Evolutionary conservation across 2,888 invertebrate species (phyloP).

Genomic region (Drosophila cognata): DNA sequence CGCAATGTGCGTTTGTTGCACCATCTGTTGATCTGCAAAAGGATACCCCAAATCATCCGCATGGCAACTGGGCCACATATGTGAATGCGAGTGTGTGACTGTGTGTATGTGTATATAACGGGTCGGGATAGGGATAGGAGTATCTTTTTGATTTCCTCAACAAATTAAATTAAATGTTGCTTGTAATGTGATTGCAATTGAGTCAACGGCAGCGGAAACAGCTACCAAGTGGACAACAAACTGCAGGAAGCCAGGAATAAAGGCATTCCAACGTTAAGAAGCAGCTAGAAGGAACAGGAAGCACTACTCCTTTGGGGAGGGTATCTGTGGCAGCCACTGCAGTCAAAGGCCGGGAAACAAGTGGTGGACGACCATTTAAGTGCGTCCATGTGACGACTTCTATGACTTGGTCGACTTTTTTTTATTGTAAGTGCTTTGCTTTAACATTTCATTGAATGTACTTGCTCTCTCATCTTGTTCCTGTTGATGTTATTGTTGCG

Average conservation of each 20-base stretch:
- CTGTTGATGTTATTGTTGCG: slow-evolving; percentile 6
- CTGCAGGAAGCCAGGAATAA: slow-evolving; percentile 71
- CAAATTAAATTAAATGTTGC: slow-evolving; percentile 79
- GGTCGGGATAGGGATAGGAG: slow-evolving; percentile 1
- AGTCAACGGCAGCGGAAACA: slow-evolving; percentile 38
- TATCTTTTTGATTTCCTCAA: slow-evolving; percentile 69
- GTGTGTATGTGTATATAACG: slow-evolving; percentile 1
- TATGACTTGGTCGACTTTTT: slow-evolving; percentile 51
- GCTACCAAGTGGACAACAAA: slow-evolving; percentile 65
- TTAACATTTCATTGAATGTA: slow-evolving; percentile 58
- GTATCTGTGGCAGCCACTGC: slow-evolving; percentile 1
- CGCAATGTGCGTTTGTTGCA: slow-evolving; percentile 44
- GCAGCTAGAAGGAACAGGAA: slow-evolving; percentile 47
- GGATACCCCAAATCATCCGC: slow-evolving; percentile 22
- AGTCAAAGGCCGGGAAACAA: slow-evolving; percentile 13
- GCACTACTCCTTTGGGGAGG: slow-evolving; percentile 19
- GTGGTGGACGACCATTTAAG: slow-evolving; percentile 48
- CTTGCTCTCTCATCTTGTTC: slow-evolving; percentile 6
- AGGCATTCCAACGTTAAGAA: slow-evolving; percentile 45
- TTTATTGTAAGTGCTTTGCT: slow-evolving; percentile 68
- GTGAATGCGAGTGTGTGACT: background rate
- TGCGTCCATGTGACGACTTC: slow-evolving; percentile 54
- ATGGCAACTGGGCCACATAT: background rate
- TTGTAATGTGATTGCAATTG: slow-evolving; percentile 77
- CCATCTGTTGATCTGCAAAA: slow-evolving; percentile 25